Base-by-base conservation (phyloP, 2,797 vertebrate genomes). In the Peromyscus attwateri region DNA sequence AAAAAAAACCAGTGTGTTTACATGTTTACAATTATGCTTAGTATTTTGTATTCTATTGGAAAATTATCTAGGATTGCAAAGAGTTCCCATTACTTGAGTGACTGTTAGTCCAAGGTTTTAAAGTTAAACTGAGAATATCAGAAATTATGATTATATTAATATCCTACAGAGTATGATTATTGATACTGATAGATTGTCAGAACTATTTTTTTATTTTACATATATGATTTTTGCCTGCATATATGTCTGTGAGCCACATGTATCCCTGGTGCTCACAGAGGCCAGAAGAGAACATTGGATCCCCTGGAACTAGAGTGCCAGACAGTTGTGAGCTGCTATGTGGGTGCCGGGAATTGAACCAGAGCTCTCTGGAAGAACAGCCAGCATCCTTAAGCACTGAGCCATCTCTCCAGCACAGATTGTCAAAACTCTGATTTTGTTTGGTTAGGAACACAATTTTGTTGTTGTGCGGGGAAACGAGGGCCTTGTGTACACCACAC, bases 391-490 rank as follows among this genome's bases (percentile, higher is more conserved):
- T 52, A 85, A 85, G 3, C 64, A 49, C 31, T n/a, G 16, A 85
- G 64, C 62, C 62, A n/a, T 49, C 21, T 34, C 64, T 34, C 49
- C 46, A 70, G 83, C 4, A 14, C 64, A 92, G 46, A 91, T 34
- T 79, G 4, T 95, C 25, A 82, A 81, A 68, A 91, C 66, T 94
- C 71, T 88, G 83, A 90, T 85, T 96, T 25, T 83, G 23, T 89
- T 77, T 91, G 21, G 5, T 89, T 89, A 85, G 16, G 75, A 34
- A 73, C 7, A 21, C 68, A 81, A 68, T 68, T 23, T 89, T 64
- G 29, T 46, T 62, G 11, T 16, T 76, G 40, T 66, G 62, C 60
- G 66, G 60, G 55, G 27, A 52, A 49, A 25, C n/a, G 9, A 57
- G n/a, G n/a, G 25, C 10, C 70, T 68, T 88, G 52, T 73, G 19